Evolutionary conservation across 2,113 vertebrate species (phyloP).

Genomic region (rabbit (Oryctolagus cuniculus)): DNA sequence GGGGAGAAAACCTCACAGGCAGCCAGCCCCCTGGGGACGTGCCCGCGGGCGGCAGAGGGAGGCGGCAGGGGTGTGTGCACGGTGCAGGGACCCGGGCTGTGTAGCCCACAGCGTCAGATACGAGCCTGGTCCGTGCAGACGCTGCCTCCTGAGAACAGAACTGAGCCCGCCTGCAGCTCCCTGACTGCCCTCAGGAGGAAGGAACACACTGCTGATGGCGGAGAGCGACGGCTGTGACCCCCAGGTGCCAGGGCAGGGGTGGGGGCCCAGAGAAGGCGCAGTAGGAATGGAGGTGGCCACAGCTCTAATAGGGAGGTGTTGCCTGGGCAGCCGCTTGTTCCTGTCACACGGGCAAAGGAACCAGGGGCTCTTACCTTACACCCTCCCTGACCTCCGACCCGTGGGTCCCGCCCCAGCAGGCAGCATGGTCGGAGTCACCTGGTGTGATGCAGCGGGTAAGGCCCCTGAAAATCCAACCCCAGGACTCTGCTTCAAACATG

Average conservation of each 20-base stretch:
- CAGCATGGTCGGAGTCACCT: rapidly evolving
- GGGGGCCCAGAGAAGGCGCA: too few species aligned
- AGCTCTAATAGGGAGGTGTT: background rate
- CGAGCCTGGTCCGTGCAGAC: rapidly evolving
- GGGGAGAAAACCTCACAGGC: background rate
- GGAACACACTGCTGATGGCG: rapidly evolving
- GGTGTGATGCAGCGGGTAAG: too few species aligned
- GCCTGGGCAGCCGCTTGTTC: too few species aligned
- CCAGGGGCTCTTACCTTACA: too few species aligned
- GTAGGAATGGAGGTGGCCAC: background rate
- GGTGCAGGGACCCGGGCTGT: background rate
- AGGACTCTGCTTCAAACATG: background rate
- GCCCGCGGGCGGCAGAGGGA: rapidly evolving
- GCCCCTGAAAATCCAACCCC: background rate
- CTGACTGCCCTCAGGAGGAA: background rate
- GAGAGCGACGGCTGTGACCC: background rate
- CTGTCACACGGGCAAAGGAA: too few species aligned
- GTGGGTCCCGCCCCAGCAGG: background rate
- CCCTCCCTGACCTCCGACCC: background rate
- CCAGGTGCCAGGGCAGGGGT: rapidly evolving
- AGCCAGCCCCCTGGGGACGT: rapidly evolving
- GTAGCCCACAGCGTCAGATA: background rate
- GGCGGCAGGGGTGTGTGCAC: rapidly evolving
- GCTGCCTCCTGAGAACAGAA: rapidly evolving
- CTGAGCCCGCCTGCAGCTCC: rapidly evolving